phyloP scores from a whole-genome alignment of 2,888 invertebrate genomes.

The Griposia aprilina region DNA sequence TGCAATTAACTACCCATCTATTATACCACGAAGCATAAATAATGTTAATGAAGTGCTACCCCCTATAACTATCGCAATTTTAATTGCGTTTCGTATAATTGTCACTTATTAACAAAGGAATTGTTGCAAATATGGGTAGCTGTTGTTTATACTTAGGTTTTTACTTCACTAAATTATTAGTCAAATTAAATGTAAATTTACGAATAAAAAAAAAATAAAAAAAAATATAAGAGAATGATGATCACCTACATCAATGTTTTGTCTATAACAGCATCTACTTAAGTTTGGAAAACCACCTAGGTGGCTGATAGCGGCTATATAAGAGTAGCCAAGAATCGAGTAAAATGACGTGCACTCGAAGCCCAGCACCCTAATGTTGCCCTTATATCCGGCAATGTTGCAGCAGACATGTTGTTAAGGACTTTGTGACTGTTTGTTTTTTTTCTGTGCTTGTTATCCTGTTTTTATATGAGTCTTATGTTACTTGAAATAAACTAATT shows the following conservation, averaged over 20 bases:
- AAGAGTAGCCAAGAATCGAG: neutral
- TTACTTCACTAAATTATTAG: neutral
- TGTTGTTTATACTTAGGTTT: no score
- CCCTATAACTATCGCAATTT: neutral
- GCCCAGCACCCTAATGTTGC: no score
- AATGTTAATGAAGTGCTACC: constrained; percentile 4
- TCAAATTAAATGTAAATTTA: neutral
- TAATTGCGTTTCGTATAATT: constrained; percentile 13
- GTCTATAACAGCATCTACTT: neutral
- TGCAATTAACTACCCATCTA: neutral
- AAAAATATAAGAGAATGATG: no score
- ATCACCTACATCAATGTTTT: neutral
- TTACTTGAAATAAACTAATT: no score
- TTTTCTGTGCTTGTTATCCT: no score
- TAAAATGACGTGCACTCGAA: neutral
- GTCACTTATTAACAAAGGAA: neutral
- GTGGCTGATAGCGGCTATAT: neutral
- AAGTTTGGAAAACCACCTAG: neutral
- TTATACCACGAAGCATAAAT: neutral
- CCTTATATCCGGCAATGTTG: no score
- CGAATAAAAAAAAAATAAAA: no score
- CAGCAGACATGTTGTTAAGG: no score
- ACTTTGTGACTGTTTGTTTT: no score
- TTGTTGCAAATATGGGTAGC: constrained; percentile 16
- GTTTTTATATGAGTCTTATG: no score